Percentiles rank a stretch among this genome's conserved stretches.
These are phyloP conservation scores for Amia ocellicauda DNA, from an alignment of 2,113 vertebrate species.

Conservation along the genomic window DNA sequence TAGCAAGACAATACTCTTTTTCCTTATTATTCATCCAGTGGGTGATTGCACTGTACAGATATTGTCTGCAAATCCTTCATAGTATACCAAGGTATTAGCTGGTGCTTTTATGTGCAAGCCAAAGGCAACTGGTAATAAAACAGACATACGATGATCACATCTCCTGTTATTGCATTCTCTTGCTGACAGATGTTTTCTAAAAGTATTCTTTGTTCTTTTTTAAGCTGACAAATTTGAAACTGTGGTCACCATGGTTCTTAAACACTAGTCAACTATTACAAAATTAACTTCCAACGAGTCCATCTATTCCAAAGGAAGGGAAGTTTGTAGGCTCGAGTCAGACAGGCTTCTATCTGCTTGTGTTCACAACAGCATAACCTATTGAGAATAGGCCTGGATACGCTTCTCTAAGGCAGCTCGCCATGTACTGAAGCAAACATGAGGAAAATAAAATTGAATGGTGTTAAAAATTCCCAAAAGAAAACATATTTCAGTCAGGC, in stretches of 20 bases:
- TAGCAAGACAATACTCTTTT: too few species aligned
- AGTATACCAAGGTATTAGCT: background rate
- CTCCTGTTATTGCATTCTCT: background rate
- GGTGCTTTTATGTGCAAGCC: constrained; percentile 2
- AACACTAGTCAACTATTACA: constrained; percentile 3
- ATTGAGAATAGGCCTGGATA: constrained; percentile 18
- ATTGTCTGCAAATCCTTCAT: too few species aligned
- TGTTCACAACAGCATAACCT: background rate
- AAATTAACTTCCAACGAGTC: background rate
- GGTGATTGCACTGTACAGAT: too few species aligned
- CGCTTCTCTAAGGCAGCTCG: constrained; percentile 17
- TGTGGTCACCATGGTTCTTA: constrained; percentile 6
- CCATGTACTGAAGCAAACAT: constrained; percentile 16
- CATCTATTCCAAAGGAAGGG: background rate
- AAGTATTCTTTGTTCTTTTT: constrained; percentile 7
- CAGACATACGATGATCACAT: background rate
- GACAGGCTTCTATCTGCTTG: constrained; percentile 16
- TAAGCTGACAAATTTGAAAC: background rate
- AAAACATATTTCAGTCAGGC: background rate
- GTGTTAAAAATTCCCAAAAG: constrained; percentile 14
- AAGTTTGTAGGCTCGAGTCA: constrained; percentile 6
- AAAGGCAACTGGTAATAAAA: constrained; percentile 6
- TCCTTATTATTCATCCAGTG: too few species aligned
- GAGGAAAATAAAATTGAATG: constrained; percentile 17
- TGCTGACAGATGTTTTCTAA: constrained; percentile 14